Base-by-base conservation (phyloP, 1,140 invertebrate species). In the Thaumetopoea pityocampa region DNA sequence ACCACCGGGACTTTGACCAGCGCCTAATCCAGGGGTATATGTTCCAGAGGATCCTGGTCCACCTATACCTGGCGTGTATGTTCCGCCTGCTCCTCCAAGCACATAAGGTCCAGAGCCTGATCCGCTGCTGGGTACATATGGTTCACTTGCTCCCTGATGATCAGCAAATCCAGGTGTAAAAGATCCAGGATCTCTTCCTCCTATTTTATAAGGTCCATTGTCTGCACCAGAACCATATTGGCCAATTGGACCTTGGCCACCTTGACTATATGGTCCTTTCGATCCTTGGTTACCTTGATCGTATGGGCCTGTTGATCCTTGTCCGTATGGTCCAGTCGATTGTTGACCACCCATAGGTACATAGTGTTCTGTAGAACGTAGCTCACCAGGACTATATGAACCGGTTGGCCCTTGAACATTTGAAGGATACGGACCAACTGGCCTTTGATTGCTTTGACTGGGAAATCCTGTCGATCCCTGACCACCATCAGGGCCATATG, bases 161-260 rank as follows among this genome's bases (percentile, higher is more conserved):
- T n/a, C n/a, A n/a, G n/a, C n/a, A n/a, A n/a, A n/a, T n/a, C n/a
- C n/a, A n/a, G n/a, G n/a, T n/a, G n/a, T n/a, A n/a, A n/a, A n/a
- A n/a, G n/a, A n/a, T n/a, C n/a, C n/a, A n/a, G n/a, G n/a, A n/a
- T n/a, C n/a, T n/a, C n/a, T n/a, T n/a, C n/a, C n/a, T n/a, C n/a
- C n/a, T n/a, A n/a, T n/a, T n/a, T n/a, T n/a, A n/a, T n/a, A n/a
- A n/a, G 34, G 5, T 22, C 19, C 17, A 5, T 20, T 14, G 23
- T 37, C 9, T 22, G 51, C 52, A 4, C 42, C 52, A 18, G 47
- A 19, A 1, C 20, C 26, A 19, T 37, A 26, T 14, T 35, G 35
- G 7, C 24, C 38, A 5, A 35, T 29, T 17, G 33, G 29, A n/a
- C 18, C 44, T 8, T 26, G 15, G 2, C 29, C 35, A 9, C 44